Evolutionary conservation across 2,113 vertebrate species (phyloP).

Genomic region (Phalacrocorax brasilianus): DNA sequence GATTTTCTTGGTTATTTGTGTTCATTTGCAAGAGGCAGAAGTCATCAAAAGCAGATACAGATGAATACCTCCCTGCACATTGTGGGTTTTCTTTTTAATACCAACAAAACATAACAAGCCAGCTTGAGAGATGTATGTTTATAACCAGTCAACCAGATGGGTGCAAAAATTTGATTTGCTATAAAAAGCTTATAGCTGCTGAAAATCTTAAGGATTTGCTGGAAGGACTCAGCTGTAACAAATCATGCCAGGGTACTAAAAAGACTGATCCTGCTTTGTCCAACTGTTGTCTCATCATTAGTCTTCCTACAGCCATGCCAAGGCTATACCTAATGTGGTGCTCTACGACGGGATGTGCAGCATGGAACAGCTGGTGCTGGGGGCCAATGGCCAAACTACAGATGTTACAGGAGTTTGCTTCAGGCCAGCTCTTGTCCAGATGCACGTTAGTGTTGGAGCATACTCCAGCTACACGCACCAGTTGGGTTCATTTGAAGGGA

Average conservation of each 20-base stretch:
- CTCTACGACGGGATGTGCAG: neutral
- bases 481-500: neutral
- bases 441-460: rapidly evolving
- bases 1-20: neutral
- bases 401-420: neutral
- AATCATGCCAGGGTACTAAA: neutral
- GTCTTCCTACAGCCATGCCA: neutral
- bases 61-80: neutral
- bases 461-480: rapidly evolving
- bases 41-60: constrained; percentile 3
- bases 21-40: neutral
- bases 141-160: constrained; percentile 22
- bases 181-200: constrained; percentile 43
- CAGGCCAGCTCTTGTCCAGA: neutral
- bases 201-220: constrained; percentile 55
- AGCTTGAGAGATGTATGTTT: constrained; percentile 7
- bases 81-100: neutral
- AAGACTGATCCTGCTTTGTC: neutral
- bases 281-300: neutral
- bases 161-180: constrained; percentile 50
- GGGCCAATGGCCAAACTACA: no score
- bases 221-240: constrained; percentile 4
- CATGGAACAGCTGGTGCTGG: neutral
- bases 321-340: rapidly evolving
- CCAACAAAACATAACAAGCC: neutral